Percentiles rank a stretch among this genome's conserved stretches.
Conservation (phyloP, 2,888 invertebrate species). For the Vesta saturnalis region DNA sequence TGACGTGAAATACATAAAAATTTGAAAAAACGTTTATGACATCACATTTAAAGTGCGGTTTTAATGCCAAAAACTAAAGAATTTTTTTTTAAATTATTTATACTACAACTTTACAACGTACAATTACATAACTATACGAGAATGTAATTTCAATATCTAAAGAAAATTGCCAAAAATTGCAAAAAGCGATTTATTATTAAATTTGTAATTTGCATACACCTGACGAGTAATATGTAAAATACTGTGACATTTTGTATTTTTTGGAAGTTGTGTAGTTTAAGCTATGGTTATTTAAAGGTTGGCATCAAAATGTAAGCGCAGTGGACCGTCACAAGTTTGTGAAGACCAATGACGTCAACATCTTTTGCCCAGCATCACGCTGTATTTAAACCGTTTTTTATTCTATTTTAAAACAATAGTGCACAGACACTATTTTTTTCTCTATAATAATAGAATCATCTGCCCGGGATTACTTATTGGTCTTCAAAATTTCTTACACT, state of each 20-base stretch:
- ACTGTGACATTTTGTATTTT: conserved; percentile 16
- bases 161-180: background rate
- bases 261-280: conserved; percentile 10
- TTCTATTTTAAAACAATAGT: conserved; percentile 12
- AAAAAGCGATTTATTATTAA: too few species aligned
- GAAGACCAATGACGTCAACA: conserved; percentile 19
- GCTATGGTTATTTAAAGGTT: conserved; percentile 26
- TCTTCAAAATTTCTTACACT: too few species aligned
- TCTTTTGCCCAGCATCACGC: conserved; percentile 4
- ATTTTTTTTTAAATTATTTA: conserved; percentile 14
- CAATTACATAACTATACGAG: background rate
- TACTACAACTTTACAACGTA: conserved; percentile 11
- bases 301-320: conserved; percentile 23
- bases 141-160: background rate
- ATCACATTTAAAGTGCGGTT: conserved; percentile 2
- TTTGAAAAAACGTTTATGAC: conserved; percentile 12
- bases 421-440: background rate
- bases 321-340: conserved; percentile 24
- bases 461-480: conserved; percentile 5
- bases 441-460: conserved; percentile 4
- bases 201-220: conserved; percentile 13
- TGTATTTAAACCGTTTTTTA: background rate
- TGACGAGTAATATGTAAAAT: conserved; percentile 17
- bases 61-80: conserved; percentile 9
- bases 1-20: conserved; percentile 13